Evolutionary conservation across 2,113 vertebrate species (phyloP).

Genomic region (Misgurnus anguillicaudatus): DNA sequence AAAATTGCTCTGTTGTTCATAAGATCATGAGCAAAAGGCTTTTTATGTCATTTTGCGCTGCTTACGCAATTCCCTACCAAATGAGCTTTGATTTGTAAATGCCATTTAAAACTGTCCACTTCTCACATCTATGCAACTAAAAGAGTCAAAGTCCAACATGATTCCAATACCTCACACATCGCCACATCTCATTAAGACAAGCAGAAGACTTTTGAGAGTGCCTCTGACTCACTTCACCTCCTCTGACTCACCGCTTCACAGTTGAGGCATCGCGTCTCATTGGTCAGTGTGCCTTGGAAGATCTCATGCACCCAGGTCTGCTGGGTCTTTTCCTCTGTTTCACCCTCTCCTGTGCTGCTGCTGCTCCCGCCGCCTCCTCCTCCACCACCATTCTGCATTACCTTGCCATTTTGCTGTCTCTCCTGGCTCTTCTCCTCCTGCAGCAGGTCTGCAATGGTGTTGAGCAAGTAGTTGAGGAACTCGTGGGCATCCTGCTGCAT

Average conservation of each 20-base stretch:
- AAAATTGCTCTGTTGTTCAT: too few species aligned
- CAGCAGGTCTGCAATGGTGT: conserved; percentile 95
- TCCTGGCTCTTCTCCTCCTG: conserved; percentile 96
- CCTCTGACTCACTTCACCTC: not conserved
- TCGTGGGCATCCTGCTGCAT: conserved; percentile 99
- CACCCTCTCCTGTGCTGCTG: conserved; percentile 73
- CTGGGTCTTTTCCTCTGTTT: conserved; percentile 81
- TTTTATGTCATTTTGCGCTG: too few species aligned
- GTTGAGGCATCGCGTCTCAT: conserved; percentile 93
- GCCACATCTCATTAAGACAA: conserved; percentile 17
- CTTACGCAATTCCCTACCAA: too few species aligned
- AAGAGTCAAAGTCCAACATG: too few species aligned
- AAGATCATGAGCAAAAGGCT: too few species aligned
- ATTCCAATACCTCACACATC: not conserved
- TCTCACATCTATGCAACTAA: too few species aligned
- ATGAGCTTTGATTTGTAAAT: too few species aligned
- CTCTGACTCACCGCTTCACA: conserved; percentile 86
- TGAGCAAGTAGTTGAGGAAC: conserved; percentile 96
- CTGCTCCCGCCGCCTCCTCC: conserved; percentile 67
- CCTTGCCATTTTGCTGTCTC: conserved; percentile 94
- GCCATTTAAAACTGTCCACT: too few species aligned
- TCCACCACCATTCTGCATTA: conserved; percentile 80
- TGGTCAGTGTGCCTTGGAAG: conserved; percentile 94
- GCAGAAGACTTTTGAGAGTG: not conserved
- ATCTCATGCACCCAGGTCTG: conserved; percentile 94